phyloP scores from a whole-genome alignment of 2,113 vertebrate species.

The Tupaia tana region DNA sequence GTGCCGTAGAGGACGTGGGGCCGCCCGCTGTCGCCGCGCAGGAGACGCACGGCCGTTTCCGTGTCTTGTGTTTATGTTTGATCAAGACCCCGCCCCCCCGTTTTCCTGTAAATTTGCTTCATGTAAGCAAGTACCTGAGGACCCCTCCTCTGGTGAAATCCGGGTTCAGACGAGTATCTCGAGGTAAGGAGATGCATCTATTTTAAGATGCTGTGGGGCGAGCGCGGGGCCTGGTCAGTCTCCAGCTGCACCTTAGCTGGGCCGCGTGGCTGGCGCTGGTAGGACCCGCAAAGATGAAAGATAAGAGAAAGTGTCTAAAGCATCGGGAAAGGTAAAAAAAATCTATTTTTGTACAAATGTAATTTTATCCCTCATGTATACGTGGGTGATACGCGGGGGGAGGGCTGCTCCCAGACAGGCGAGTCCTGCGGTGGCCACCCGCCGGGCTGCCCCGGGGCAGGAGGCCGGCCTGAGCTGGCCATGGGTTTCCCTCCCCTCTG shows the following conservation, averaged over 20 bases:
- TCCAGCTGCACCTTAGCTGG: slow-evolving; percentile 83
- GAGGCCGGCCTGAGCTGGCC: slow-evolving; percentile 42
- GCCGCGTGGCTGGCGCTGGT: slow-evolving; percentile 68
- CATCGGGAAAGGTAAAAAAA: slow-evolving; percentile 87
- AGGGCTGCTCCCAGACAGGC: not conserved
- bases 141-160: slow-evolving; percentile 78
- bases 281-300: slow-evolving; percentile 69
- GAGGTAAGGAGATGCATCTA: slow-evolving; percentile 86
- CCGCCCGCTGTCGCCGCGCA: slow-evolving; percentile 63
- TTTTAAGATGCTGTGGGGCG: slow-evolving; percentile 87
- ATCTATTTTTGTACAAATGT: slow-evolving; percentile 93
- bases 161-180: slow-evolving; percentile 78
- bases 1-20: slow-evolving; percentile 70
- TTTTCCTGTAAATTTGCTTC: slow-evolving; percentile 71
- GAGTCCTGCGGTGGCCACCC: too few species aligned
- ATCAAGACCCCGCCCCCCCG: slow-evolving; percentile 28
- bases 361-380: slow-evolving; percentile 89
- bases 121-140: slow-evolving; percentile 62
- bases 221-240: slow-evolving; percentile 64
- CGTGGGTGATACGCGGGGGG: slow-evolving; percentile 74
- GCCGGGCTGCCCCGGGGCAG: not conserved
- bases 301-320: slow-evolving; percentile 84
- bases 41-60: slow-evolving; percentile 68
- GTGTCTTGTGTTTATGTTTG: slow-evolving; percentile 63
- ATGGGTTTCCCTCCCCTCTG: slow-evolving; percentile 59